Evolutionary conservation across 1,140 invertebrate genomes (phyloP), one percentile per base, ranked within the genome.

Genomic region (Conopomorpha cramerella): DNA sequence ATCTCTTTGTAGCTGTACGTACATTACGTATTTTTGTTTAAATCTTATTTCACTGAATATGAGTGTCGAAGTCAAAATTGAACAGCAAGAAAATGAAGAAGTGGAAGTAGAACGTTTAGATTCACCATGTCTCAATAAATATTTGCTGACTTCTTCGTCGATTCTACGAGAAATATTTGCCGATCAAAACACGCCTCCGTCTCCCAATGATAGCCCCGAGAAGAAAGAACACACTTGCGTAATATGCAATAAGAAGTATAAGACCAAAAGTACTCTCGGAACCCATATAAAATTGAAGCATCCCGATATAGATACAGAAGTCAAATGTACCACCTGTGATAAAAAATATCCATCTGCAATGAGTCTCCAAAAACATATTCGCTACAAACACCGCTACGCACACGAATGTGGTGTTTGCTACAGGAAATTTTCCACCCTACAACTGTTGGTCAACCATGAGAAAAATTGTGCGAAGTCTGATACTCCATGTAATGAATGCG

Each of bases 401-500:
- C 43, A 62, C 34, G 49, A 53, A 16, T 71, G 66, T 27, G 46
- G 44, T 25, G 55, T 44, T 12, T 71, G 66, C 30, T 64, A 68
- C 35, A 55, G 38, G 45, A 58, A 48, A 2, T 71, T 67, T 36
- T 14, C 38, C 27, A 52, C 49, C 1, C 18, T 35, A 7, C 41
- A 52, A 15, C 25, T 45, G 15, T 34, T 70, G 17, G 14, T 13
- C 7, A 8, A 36, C 16, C 65, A 70, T 29, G 28, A 35, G 10
- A 31, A 37, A 12, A 11, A 19, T 10, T 67, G 66, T 32, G 43
- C 18, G 2, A 51, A 55, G 36, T 33, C 30, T 17, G 50, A 54
- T 10, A 41, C 42, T 1, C 51, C 54, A 3, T 71, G 66, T 34
- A 8, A 29, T 0, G 23, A 38, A 4, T 67, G 61, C 39, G 46